A percentile compares a stretch with the other conserved stretches of the same genome.
Evolutionary conservation across 1,140 invertebrate species (phyloP).

Genomic region (Drosophila lini): DNA sequence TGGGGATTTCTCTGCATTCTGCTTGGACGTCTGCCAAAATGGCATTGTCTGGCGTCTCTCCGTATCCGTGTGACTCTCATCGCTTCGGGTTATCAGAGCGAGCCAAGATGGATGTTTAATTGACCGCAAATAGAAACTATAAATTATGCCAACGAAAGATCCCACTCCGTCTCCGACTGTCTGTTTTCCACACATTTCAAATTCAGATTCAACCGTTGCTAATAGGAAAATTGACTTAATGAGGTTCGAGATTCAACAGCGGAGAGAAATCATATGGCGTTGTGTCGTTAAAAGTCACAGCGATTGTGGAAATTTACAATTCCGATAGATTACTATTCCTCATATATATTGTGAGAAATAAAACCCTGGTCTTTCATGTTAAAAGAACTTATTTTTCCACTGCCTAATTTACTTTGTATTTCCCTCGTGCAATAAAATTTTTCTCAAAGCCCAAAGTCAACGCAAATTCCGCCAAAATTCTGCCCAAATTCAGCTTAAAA

Average conservation of each 20-base stretch:
- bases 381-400: not conserved
- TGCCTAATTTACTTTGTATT: not conserved
- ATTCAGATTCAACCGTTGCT: conserved; percentile 17
- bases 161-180: conserved; percentile 7
- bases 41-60: conserved; percentile 23
- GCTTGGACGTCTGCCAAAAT: conserved; percentile 64
- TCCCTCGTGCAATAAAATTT: not conserved
- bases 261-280: not conserved
- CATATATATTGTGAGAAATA: too few relatives aligned
- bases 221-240: conserved; percentile 42
- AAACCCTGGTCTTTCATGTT: not conserved
- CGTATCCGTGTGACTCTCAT: conserved; percentile 34
- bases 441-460: not conserved
- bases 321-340: not conserved
- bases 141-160: conserved; percentile 52
- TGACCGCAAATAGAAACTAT: conserved; percentile 68
- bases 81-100: conserved; percentile 51
- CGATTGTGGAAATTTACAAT: not conserved
- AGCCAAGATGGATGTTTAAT: conserved; percentile 68
- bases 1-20: conserved; percentile 29
- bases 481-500: not conserved
- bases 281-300: conserved; percentile 9
- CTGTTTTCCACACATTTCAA: conserved; percentile 8
- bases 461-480: not conserved
- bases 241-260: conserved; percentile 10